Percentiles rank a stretch among this genome's conserved stretches.
phyloP scores from a whole-genome alignment of 2,113 vertebrate species.

The Chionomys nivalis region DNA sequence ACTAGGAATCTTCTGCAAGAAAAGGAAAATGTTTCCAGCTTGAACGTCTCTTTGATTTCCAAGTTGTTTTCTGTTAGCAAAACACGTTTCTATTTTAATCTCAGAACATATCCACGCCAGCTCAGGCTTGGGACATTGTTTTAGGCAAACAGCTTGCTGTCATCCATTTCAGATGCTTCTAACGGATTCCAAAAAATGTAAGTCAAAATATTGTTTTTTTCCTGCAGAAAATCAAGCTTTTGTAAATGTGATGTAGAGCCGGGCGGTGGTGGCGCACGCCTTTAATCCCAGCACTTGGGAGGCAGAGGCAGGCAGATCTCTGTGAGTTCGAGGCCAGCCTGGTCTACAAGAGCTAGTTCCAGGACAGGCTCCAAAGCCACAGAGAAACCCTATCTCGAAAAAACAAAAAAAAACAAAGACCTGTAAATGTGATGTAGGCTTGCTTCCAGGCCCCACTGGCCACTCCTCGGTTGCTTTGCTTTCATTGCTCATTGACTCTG shows the following conservation, averaged over 20 bases:
- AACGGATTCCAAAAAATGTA: slow-evolving; percentile 73
- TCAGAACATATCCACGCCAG: slow-evolving; percentile 73
- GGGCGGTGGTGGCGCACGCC: too few species aligned
- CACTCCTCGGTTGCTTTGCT: not conserved
- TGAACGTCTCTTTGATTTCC: slow-evolving; percentile 73
- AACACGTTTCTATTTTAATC: slow-evolving; percentile 83
- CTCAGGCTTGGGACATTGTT: slow-evolving; percentile 76
- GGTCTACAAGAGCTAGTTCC: too few species aligned
- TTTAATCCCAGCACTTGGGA: too few species aligned
- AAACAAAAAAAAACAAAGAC: too few species aligned
- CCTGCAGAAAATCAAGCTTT: slow-evolving; percentile 60
- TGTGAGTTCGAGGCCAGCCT: too few species aligned
- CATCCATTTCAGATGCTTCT: slow-evolving; percentile 77
- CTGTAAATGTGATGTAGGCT: slow-evolving; percentile 57
- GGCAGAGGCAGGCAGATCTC: too few species aligned
- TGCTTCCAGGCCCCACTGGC: slow-evolving; percentile 26
- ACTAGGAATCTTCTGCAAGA: slow-evolving; percentile 63
- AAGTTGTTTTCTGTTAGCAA: slow-evolving; percentile 78
- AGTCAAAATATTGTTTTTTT: slow-evolving; percentile 78
- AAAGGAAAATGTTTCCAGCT: slow-evolving; percentile 68
- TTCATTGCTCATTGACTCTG: slow-evolving; percentile 12
- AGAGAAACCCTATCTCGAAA: too few species aligned
- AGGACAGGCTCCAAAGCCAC: too few species aligned
- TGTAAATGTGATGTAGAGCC: slow-evolving; percentile 57
- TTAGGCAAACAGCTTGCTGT: slow-evolving; percentile 82